phyloP scores from a whole-genome alignment of 2,888 invertebrate species.

The Schizaphis graminum region DNA sequence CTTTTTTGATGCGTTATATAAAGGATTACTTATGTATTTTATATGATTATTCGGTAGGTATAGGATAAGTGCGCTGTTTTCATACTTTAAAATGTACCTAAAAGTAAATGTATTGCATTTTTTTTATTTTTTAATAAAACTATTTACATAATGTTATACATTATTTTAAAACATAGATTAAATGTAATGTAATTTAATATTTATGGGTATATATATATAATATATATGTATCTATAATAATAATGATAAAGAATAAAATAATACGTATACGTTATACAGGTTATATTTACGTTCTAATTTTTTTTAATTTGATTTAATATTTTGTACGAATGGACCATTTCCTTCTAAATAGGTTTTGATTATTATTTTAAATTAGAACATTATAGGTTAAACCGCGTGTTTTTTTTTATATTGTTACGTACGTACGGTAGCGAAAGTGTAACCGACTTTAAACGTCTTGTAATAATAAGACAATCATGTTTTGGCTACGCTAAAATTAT shows the following conservation, averaged over 20 bases:
- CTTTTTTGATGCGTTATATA: neutral
- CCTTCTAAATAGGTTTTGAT: neutral
- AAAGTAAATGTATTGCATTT: neutral
- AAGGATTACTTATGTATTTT: neutral
- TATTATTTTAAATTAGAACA: constrained; percentile 11
- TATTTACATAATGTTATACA: neutral
- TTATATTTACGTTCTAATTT: neutral
- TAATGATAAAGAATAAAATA: neutral
- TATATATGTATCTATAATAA: neutral
- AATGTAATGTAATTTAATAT: neutral
- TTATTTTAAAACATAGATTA: neutral
- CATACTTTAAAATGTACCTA: neutral
- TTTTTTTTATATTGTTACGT: constrained; percentile 20
- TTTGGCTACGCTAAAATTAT: constrained; percentile 36
- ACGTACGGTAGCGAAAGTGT: neutral
- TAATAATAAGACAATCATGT: constrained; percentile 21
- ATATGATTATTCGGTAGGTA: neutral
- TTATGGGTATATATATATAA: neutral
- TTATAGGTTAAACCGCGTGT: neutral
- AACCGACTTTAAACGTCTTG: neutral
- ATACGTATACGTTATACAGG: neutral
- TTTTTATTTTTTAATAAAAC: neutral
- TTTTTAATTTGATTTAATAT: neutral
- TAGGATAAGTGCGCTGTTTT: neutral
- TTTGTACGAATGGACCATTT: neutral